Percentiles rank a stretch among this genome's conserved stretches.
Conservation (phyloP, 2,888 invertebrate genomes). For the Campaea margaritaria region DNA sequence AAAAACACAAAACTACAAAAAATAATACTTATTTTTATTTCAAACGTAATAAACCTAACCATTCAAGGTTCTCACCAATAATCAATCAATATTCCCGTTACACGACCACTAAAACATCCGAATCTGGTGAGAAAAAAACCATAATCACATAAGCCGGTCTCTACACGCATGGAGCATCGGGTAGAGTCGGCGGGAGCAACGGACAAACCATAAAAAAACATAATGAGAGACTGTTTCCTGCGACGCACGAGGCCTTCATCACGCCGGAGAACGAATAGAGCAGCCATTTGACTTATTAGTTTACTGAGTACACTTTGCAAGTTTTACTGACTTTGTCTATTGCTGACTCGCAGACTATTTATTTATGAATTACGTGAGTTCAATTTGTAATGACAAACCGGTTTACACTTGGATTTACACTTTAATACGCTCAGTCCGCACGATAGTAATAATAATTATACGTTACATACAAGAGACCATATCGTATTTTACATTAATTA, state of each 20-base stretch:
- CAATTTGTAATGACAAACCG: too few relatives aligned
- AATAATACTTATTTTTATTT: not conserved
- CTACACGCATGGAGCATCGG: conserved; percentile 51
- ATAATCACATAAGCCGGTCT: conserved; percentile 52
- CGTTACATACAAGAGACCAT: too few relatives aligned
- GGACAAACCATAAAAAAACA: conserved; percentile 80
- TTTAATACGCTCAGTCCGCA: too few relatives aligned
- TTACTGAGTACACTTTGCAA: not conserved
- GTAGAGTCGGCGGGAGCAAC: conserved; percentile 67
- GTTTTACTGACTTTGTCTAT: not conserved
- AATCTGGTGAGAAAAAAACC: conserved; percentile 46
- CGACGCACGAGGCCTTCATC: conserved; percentile 60
- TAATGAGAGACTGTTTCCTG: conserved; percentile 84
- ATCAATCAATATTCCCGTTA: conserved; percentile 33
- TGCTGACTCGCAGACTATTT: not conserved
- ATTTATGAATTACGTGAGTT: too few relatives aligned
- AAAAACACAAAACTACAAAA: not conserved
- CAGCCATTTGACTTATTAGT: conserved; percentile 10
- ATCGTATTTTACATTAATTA: too few relatives aligned
- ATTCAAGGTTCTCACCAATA: conserved; percentile 15
- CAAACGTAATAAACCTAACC: conserved; percentile 12
- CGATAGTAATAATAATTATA: too few relatives aligned
- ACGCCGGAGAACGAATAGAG: conserved; percentile 29
- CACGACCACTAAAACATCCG: conserved; percentile 37
- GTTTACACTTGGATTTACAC: too few relatives aligned